phyloP scores from a whole-genome alignment of 2,888 invertebrate species.

The Dinocampus coccinellae region DNA sequence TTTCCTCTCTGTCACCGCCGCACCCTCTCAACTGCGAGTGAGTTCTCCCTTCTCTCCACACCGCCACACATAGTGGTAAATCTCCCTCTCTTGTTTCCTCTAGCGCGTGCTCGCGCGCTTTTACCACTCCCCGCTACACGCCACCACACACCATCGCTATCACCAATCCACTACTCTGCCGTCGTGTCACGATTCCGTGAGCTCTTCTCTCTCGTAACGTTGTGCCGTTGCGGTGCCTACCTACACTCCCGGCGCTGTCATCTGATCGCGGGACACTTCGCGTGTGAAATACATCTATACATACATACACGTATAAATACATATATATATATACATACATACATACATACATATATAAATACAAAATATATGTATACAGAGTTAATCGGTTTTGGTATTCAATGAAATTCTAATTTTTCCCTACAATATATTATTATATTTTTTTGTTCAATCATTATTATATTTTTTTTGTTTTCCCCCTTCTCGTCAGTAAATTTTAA shows the following conservation, averaged over 20 bases:
- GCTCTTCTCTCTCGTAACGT: slow-evolving; percentile 45
- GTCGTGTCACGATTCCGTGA: slow-evolving; percentile 34
- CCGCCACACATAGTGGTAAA: slow-evolving; percentile 8
- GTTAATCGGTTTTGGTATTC: slow-evolving; percentile 37
- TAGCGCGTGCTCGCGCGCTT: slow-evolving; percentile 45
- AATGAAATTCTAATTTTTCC: not conserved
- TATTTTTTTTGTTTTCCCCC: not conserved
- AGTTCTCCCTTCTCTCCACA: slow-evolving; percentile 44
- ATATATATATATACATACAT: too few species aligned
- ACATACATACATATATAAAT: too few species aligned
- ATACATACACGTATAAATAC: too few species aligned
- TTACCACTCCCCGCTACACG: slow-evolving; percentile 31
- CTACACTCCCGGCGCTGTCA: slow-evolving; percentile 54
- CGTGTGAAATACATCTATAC: too few species aligned
- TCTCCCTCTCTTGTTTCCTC: slow-evolving; percentile 46
- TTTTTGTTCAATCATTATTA: too few species aligned
- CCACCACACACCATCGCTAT: slow-evolving; percentile 42
- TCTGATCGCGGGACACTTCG: slow-evolving; percentile 67
- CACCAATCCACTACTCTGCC: slow-evolving; percentile 38
- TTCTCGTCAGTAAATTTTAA: not conserved
- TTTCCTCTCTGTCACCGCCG: not conserved
- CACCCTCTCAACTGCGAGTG: slow-evolving; percentile 8
- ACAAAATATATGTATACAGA: slow-evolving; percentile 55
- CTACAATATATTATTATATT: not conserved
- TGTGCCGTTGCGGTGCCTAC: slow-evolving; percentile 20